phyloP scores from a whole-genome alignment of 2,888 invertebrate genomes.

The Conus canariensis region DNA sequence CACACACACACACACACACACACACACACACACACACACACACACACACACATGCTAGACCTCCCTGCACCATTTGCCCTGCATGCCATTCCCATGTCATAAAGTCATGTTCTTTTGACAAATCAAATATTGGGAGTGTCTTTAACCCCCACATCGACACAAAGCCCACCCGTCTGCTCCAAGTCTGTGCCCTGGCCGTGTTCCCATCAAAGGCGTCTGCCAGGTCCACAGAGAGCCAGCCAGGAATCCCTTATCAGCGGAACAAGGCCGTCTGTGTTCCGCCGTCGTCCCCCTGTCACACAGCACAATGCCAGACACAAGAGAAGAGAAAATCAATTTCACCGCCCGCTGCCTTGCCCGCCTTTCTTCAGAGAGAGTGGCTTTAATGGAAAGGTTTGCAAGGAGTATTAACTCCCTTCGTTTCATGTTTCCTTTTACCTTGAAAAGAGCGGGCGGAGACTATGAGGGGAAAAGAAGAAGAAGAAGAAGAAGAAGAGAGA shows the following conservation, averaged over 20 bases:
- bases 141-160: too few species aligned
- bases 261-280: too few species aligned
- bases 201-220: background rate
- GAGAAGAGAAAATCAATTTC: background rate
- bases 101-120: background rate
- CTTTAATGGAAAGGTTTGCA: background rate
- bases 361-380: too few species aligned
- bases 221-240: background rate
- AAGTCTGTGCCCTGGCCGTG: too few species aligned
- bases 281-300: too few species aligned
- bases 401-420: background rate
- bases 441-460: background rate
- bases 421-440: background rate
- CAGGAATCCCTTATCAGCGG: too few species aligned
- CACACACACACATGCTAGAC: background rate
- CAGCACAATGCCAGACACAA: too few species aligned
- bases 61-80: too few species aligned
- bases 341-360: background rate
- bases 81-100: background rate
- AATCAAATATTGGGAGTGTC: background rate
- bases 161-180: too few species aligned
- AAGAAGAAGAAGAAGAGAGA: background rate
- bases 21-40: conserved; percentile 8
- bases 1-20: conserved; percentile 6
- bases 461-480: background rate